Conservation (phyloP, 2,888 invertebrate genomes). For the Formica aserva region DNA sequence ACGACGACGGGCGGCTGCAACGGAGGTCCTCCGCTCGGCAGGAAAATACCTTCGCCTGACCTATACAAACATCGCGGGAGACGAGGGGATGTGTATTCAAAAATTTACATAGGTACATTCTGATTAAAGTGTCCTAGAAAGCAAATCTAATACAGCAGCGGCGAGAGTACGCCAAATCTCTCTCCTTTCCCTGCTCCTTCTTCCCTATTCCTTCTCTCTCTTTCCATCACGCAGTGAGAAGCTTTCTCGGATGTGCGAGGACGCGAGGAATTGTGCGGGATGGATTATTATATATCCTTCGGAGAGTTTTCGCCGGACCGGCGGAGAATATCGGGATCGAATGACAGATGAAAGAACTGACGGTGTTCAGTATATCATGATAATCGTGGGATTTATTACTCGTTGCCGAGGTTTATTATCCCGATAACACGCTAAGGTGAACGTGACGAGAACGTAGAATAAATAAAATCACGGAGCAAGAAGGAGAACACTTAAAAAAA, state of each 20-base stretch:
- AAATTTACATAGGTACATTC: constrained; percentile 86
- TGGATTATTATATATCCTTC: constrained; percentile 74
- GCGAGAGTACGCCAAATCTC: constrained; percentile 58
- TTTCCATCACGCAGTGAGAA: constrained; percentile 2
- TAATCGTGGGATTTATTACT: constrained; percentile 70
- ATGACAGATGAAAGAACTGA: constrained; percentile 64
- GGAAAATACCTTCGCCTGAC: constrained; percentile 85
- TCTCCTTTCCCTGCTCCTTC: constrained; percentile 1
- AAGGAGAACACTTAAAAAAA: constrained; percentile 12
- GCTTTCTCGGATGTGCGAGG: constrained; percentile 7
- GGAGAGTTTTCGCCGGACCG: constrained; percentile 64
- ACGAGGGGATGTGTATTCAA: constrained; percentile 85
- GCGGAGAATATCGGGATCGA: constrained; percentile 61
- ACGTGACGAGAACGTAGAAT: constrained; percentile 52
- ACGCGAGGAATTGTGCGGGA: constrained; percentile 57
- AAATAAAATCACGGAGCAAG: constrained; percentile 51
- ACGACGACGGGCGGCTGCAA: constrained; percentile 41
- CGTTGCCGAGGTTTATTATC: constrained; percentile 62
- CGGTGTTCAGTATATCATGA: constrained; percentile 64
- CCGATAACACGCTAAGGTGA: constrained; percentile 49
- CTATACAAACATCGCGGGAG: constrained; percentile 85
- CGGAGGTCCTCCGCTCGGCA: constrained; percentile 73
- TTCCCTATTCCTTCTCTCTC: constrained; percentile 12
- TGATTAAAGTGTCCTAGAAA: constrained; percentile 86
- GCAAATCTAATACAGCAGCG: constrained; percentile 84